Percentiles rank a stretch among this genome's conserved stretches.
These are phyloP conservation scores for Escarpia spicata DNA, from an alignment of 2,888 invertebrate species.

Conservation along the genomic window DNA sequence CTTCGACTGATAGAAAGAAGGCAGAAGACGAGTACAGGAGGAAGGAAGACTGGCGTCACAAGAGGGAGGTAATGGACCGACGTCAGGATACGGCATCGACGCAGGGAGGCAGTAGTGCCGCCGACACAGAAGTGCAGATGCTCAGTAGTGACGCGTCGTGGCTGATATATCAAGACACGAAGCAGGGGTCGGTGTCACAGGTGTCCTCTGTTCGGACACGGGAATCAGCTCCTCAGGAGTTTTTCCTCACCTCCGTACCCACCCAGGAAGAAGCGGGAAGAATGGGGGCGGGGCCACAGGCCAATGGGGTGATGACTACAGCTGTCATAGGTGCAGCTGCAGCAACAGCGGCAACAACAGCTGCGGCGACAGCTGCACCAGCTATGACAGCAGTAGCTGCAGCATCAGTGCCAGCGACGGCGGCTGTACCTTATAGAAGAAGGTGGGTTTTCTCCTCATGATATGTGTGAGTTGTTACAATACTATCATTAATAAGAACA, in stretches of 20 bases:
- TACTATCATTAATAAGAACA: too few species aligned
- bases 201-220: background rate
- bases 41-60: conserved; percentile 49
- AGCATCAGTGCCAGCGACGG: background rate
- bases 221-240: background rate
- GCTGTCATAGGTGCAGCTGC: background rate
- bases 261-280: background rate
- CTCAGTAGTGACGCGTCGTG: conserved; percentile 9
- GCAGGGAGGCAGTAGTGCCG: background rate
- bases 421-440: background rate
- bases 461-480: background rate
- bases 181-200: background rate
- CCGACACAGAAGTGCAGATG: background rate
- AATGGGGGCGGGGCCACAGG: background rate
- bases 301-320: background rate
- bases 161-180: background rate
- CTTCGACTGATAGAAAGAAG: conserved; percentile 47
- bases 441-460: background rate
- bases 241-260: conserved; percentile 25
- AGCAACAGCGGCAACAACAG: conserved; percentile 2
- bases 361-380: background rate
- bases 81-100: conserved; percentile 33
- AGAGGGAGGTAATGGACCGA: conserved; percentile 49
- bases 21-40: conserved; percentile 53
- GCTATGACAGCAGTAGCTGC: background rate